phyloP scores from a whole-genome alignment of 2,888 invertebrate genomes.

The Aspidiotus destructor region DNA sequence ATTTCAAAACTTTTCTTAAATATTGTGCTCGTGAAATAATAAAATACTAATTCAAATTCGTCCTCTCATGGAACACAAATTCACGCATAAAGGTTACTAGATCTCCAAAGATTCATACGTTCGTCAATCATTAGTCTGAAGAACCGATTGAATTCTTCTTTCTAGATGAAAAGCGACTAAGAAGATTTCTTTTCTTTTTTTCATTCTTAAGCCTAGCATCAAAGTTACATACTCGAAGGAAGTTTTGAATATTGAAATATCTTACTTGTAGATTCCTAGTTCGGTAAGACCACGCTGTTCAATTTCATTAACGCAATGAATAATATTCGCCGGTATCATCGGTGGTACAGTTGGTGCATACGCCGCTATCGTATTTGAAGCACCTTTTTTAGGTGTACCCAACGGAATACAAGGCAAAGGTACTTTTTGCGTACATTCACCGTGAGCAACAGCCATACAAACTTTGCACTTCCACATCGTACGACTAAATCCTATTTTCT shows the following conservation, averaged over 20 bases:
- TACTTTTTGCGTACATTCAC: constrained; percentile 70
- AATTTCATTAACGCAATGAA: constrained; percentile 90
- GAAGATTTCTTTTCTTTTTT: too few relatives aligned
- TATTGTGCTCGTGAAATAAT: too few relatives aligned
- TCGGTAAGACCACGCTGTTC: constrained; percentile 79
- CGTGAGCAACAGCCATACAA: constrained; percentile 58
- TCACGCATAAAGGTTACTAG: too few relatives aligned
- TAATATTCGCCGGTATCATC: constrained; percentile 86
- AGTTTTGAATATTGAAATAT: neutral
- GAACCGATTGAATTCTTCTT: too few relatives aligned
- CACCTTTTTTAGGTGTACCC: constrained; percentile 45
- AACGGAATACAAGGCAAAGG: constrained; percentile 69
- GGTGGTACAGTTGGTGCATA: constrained; percentile 77
- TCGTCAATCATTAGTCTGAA: too few relatives aligned
- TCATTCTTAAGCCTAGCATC: too few relatives aligned
- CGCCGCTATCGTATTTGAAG: constrained; percentile 46
- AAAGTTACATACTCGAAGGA: too few relatives aligned
- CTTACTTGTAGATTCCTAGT: constrained; percentile 55
- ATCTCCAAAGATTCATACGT: too few relatives aligned
- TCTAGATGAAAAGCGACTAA: too few relatives aligned
- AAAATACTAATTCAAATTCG: too few relatives aligned
- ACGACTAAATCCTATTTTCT: constrained; percentile 72
- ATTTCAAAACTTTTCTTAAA: too few relatives aligned
- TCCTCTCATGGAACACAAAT: too few relatives aligned
- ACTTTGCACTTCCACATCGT: constrained; percentile 71